These are phyloP conservation scores for Gadus chalcogrammus DNA, from an alignment of 2,113 vertebrate species.

Conservation along the genomic window DNA sequence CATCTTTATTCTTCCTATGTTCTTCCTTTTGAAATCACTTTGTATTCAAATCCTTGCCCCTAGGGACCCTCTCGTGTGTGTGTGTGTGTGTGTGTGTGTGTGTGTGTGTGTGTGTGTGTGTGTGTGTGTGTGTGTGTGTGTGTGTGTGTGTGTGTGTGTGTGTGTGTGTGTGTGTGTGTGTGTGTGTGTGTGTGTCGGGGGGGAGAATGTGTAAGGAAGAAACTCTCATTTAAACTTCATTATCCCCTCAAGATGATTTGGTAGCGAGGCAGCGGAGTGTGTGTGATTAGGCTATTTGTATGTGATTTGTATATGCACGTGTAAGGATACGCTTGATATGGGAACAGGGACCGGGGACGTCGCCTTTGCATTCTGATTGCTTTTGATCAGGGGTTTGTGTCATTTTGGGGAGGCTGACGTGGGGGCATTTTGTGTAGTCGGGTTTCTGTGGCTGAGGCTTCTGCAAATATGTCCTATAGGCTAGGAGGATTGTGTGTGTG, in stretches of 20 bases:
- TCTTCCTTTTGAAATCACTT: constrained; percentile 60
- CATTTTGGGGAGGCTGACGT: constrained; percentile 9
- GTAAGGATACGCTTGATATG: constrained; percentile 11
- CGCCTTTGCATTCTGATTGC: constrained; percentile 22
- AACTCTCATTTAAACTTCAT: constrained; percentile 59
- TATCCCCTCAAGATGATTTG: constrained; percentile 52
- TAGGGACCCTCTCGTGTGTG: constrained; percentile 53
- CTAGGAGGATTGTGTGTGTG: too few relatives aligned
- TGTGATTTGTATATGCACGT: constrained; percentile 28
- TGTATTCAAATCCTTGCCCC: constrained; percentile 66
- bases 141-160: too few relatives aligned
- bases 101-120: constrained; percentile 13
- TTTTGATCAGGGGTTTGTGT: constrained; percentile 25
- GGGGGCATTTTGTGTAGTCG: too few relatives aligned
- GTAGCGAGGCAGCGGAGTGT: constrained; percentile 40
- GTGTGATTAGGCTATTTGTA: constrained; percentile 34
- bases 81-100: too few relatives aligned
- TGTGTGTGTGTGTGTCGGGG: too few relatives aligned
- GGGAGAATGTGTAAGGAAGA: constrained; percentile 28
- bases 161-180: too few relatives aligned
- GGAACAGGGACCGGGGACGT: not conserved
- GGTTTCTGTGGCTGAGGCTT: not conserved
- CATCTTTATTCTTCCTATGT: constrained; percentile 64
- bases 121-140: not conserved
- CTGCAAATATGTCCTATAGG: not conserved